Conservation (phyloP, 2,113 vertebrate species). For the Sander vitreus region DNA sequence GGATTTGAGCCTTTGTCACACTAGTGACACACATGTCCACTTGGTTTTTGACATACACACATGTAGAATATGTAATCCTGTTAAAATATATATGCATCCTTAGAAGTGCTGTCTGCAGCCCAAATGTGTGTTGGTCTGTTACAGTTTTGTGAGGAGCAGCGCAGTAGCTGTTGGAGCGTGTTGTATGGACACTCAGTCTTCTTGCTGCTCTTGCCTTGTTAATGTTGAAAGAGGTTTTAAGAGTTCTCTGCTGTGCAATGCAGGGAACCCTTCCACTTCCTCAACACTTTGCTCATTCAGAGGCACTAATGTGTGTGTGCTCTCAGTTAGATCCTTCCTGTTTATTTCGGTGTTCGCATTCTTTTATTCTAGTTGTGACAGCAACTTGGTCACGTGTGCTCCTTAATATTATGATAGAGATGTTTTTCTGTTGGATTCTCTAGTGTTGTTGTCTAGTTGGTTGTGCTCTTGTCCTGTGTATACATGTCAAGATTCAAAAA, state of each 20-base stretch:
- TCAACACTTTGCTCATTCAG: conserved; percentile 54
- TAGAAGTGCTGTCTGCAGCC: conserved; percentile 7
- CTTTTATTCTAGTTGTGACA: conserved; percentile 20
- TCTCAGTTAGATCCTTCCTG: conserved; percentile 71
- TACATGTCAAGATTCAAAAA: conserved; percentile 1
- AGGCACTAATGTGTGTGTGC: conserved; percentile 12
- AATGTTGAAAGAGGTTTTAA: conserved; percentile 65
- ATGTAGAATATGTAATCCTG: neutral
- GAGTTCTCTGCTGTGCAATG: conserved; percentile 54
- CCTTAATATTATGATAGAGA: neutral
- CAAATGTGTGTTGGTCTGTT: neutral
- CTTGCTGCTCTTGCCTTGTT: conserved; percentile 49
- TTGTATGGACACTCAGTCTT: conserved; percentile 17
- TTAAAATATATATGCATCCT: neutral
- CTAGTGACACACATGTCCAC: neutral
- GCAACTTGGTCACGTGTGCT: neutral
- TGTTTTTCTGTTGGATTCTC: neutral
- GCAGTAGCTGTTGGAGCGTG: conserved; percentile 14
- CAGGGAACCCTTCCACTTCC: conserved; percentile 73
- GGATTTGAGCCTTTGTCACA: neutral
- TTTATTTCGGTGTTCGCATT: conserved; percentile 49
- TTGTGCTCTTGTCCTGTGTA: conserved; percentile 23
- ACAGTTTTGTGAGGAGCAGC: conserved; percentile 14
- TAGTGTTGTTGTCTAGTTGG: too few relatives aligned
- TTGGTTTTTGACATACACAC: neutral